phyloP scores from a whole-genome alignment of 2,888 invertebrate genomes.

The Melipona bicolor region DNA sequence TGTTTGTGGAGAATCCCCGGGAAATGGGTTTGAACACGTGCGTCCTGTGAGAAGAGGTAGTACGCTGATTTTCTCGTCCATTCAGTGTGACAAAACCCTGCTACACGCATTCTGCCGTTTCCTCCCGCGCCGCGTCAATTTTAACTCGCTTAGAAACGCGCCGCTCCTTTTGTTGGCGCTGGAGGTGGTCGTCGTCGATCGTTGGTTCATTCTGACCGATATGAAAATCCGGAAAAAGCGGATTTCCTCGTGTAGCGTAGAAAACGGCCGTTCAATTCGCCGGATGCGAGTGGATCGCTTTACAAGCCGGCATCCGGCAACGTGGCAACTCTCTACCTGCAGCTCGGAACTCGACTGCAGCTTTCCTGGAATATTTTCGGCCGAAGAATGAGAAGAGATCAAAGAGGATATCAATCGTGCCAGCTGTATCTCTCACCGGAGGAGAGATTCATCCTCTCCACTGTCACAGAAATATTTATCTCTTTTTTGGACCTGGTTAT shows the following conservation, averaged over 20 bases:
- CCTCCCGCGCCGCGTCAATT: constrained; percentile 1
- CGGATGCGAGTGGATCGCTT: constrained; percentile 72
- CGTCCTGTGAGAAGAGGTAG: neutral
- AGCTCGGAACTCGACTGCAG: neutral
- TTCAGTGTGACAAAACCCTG: no score
- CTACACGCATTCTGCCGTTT: neutral
- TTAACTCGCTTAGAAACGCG: constrained; percentile 23
- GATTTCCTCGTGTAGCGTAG: constrained; percentile 64
- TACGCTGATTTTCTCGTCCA: no score
- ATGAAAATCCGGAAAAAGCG: constrained; percentile 73
- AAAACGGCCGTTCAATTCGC: constrained; percentile 63
- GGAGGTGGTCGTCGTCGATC: constrained; percentile 20
- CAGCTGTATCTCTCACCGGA: constrained; percentile 47
- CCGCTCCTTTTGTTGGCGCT: constrained; percentile 31
- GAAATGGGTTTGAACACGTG: constrained; percentile 33
- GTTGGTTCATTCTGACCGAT: constrained; percentile 30
- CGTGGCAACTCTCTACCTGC: constrained; percentile 42
- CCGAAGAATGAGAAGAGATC: constrained; percentile 21
- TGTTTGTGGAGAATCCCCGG: constrained; percentile 44
- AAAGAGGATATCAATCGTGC: constrained; percentile 27
- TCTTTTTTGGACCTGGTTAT: constrained; percentile 50
- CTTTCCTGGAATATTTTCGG: neutral
- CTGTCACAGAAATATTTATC: constrained; percentile 66
- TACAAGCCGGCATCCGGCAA: constrained; percentile 73
- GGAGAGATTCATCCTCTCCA: no score